Conservation (phyloP, 2,113 vertebrate genomes). For the Rhegmatorhina hoffmannsi region DNA sequence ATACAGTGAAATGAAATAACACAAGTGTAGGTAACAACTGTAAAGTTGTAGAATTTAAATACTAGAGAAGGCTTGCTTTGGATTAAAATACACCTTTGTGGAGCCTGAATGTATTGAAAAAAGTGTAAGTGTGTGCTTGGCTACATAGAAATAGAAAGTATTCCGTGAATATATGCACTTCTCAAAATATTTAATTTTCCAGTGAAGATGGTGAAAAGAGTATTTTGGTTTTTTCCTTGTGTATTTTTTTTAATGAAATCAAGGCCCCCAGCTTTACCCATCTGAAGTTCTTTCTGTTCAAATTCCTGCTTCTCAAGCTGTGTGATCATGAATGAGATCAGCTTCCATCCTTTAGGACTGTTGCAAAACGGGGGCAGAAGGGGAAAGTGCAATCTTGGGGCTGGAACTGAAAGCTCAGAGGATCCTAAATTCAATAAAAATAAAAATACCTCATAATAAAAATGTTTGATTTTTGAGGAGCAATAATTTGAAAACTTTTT, state of each 20-base stretch:
- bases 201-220: not conserved
- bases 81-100: not conserved
- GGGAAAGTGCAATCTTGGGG: not conserved
- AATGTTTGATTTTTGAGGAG: not conserved
- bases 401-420: not conserved
- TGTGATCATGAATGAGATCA: rapidly evolving
- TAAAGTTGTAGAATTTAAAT: not conserved
- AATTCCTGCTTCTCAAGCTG: not conserved
- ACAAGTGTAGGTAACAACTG: not conserved
- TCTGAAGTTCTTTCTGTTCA: not conserved
- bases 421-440: not conserved
- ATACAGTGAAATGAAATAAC: not conserved
- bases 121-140: not conserved
- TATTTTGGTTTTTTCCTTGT: not conserved
- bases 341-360: not conserved
- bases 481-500: not conserved
- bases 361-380: not conserved
- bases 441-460: not conserved
- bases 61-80: not conserved
- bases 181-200: not conserved
- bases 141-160: not conserved
- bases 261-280: not conserved
- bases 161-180: not conserved
- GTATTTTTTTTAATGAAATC: not conserved
- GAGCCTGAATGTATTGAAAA: not conserved